phyloP scores from a whole-genome alignment of 2,113 vertebrate species.

The Argyrosomus japonicus region DNA sequence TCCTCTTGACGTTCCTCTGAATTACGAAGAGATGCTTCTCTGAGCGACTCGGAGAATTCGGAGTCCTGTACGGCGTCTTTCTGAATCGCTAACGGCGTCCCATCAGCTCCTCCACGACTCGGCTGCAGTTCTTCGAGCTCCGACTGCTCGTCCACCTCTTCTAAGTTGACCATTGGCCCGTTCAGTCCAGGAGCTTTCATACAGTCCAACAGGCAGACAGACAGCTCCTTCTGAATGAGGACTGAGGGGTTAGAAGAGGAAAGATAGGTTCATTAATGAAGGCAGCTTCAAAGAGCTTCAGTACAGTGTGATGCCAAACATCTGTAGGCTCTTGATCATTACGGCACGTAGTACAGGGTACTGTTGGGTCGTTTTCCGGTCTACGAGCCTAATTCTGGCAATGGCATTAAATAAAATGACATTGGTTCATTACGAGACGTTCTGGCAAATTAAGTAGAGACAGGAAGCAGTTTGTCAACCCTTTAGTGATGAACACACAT shows the following conservation, averaged over 20 bases:
- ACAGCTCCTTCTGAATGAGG: background rate
- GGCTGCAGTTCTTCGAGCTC: background rate
- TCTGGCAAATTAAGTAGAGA: no score
- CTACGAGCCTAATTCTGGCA: no score
- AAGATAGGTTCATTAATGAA: background rate
- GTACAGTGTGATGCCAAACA: background rate
- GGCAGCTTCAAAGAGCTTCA: background rate
- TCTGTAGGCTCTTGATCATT: background rate
- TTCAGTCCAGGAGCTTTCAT: background rate
- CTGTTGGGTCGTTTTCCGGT: no score
- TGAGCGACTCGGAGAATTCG: background rate
- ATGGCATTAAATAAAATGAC: no score
- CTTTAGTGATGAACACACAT: no score
- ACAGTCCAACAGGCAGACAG: background rate
- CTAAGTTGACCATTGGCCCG: accelerated
- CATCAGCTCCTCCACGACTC: background rate
- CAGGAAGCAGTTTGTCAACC: no score
- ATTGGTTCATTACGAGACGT: no score
- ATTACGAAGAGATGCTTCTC: background rate
- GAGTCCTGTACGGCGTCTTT: background rate
- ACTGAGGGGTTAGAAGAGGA: background rate
- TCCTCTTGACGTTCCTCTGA: background rate
- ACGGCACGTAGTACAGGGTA: no score
- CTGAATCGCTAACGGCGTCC: background rate
- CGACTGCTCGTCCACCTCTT: background rate